Evolutionary conservation across 1,140 invertebrate species (phyloP).

Genomic region (Megathymus violae): DNA sequence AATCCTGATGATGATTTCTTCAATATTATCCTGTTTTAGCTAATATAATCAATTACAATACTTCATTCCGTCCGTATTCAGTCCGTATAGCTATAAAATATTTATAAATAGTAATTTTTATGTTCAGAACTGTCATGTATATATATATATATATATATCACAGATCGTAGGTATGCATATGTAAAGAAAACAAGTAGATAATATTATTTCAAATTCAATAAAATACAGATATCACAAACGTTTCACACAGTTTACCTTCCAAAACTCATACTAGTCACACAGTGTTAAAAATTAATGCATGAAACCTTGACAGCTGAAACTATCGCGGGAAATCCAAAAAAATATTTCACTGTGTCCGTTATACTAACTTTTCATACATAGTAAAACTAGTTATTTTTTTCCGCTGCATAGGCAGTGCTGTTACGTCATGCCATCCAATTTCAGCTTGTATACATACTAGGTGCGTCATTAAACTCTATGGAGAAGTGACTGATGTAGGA

Average conservation of each 20-base stretch:
- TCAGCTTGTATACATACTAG: slow-evolving; percentile 18
- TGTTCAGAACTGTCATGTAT: too few relatives aligned
- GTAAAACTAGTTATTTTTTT: slow-evolving; percentile 29
- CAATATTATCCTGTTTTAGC: too few relatives aligned
- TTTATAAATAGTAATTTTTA: too few relatives aligned
- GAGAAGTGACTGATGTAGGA: slow-evolving; percentile 11
- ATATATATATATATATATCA: too few relatives aligned
- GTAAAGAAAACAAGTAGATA: too few relatives aligned
- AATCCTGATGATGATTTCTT: too few relatives aligned
- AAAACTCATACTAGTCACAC: slow-evolving; percentile 24
- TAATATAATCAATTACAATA: too few relatives aligned
- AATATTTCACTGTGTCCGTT: slow-evolving; percentile 11
- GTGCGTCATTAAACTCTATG: slow-evolving; percentile 12
- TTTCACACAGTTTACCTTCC: slow-evolving; percentile 25
- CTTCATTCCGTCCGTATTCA: too few relatives aligned
- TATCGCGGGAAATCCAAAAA: slow-evolving; percentile 10
- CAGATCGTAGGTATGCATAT: too few relatives aligned
- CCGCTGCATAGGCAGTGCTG: slow-evolving; percentile 2
- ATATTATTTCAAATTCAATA: not conserved
- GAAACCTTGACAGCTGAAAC: slow-evolving; percentile 21
- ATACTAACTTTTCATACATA: slow-evolving; percentile 27
- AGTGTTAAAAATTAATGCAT: slow-evolving; percentile 27
- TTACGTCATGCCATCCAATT: slow-evolving; percentile 15
- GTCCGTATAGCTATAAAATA: too few relatives aligned
- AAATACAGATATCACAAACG: slow-evolving; percentile 22